Conservation (phyloP, 2,888 invertebrate species). For the Apocheima hispidaria region DNA sequence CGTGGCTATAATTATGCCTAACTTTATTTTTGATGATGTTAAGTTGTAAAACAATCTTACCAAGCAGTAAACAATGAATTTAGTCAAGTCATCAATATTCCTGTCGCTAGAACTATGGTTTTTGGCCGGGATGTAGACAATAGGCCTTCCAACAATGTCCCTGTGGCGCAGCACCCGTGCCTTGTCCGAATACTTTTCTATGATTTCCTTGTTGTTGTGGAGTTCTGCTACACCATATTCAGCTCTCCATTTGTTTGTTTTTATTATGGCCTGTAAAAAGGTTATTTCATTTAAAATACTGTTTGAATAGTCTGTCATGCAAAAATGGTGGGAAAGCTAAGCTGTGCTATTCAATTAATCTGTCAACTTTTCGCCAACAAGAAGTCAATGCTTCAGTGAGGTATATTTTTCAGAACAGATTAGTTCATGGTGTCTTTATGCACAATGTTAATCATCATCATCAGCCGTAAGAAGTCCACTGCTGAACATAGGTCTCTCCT, state of each 20-base stretch:
- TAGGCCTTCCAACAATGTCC: conserved; percentile 90
- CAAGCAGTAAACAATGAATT: conserved; percentile 92
- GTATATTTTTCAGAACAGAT: no score
- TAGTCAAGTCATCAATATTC: conserved; percentile 91
- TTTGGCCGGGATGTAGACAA: conserved; percentile 92
- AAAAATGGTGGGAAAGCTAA: no score
- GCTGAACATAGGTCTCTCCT: no score
- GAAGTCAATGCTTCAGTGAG: no score
- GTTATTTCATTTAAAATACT: background rate
- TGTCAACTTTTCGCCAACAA: no score
- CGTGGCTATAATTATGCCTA: no score
- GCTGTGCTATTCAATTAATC: no score
- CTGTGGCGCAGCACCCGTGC: conserved; percentile 90
- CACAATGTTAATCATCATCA: no score
- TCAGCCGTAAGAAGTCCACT: no score
- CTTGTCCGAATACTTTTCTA: conserved; percentile 87
- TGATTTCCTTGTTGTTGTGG: conserved; percentile 80
- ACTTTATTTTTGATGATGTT: no score
- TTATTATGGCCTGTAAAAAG: conserved; percentile 87
- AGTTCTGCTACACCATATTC: conserved; percentile 90
- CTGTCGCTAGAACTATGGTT: conserved; percentile 90
- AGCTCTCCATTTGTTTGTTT: conserved; percentile 92
- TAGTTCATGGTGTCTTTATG: no score
- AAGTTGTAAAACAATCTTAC: conserved; percentile 81
- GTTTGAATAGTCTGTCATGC: no score